Percentiles rank a stretch among this genome's conserved stretches.
Evolutionary conservation across 1,140 invertebrate genomes (phyloP).

Genomic region (Drosophila pandora): DNA sequence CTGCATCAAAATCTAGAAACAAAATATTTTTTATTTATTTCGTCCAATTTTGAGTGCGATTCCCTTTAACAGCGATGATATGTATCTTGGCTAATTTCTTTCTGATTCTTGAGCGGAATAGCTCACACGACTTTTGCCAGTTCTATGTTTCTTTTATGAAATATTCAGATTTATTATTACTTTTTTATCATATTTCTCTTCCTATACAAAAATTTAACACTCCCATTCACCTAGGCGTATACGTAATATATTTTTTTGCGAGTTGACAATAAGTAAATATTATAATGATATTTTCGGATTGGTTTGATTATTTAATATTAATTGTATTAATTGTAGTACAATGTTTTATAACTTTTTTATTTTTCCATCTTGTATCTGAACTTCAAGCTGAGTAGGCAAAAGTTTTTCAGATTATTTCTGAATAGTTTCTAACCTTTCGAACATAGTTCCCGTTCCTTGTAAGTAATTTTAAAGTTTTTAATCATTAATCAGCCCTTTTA

Average conservation of each 20-base stretch:
- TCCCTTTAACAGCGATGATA: no score
- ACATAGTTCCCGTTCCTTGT: neutral
- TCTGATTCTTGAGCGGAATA: no score
- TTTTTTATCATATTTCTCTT: no score
- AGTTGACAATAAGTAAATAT: no score
- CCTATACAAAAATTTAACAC: neutral
- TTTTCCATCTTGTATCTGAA: neutral
- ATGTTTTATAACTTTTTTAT: neutral
- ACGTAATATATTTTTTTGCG: neutral
- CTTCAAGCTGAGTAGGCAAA: neutral
- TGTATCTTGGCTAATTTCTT: no score
- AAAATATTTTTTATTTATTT: no score
- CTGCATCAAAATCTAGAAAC: no score
- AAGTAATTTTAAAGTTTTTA: neutral
- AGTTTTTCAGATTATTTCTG: neutral
- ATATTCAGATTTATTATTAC: no score
- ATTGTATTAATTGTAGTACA: neutral
- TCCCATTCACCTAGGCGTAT: neutral
- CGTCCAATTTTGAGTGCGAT: no score
- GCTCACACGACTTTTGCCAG: no score
- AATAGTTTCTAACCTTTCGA: neutral
- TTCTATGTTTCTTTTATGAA: no score
- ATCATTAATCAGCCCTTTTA: conserved; percentile 1
- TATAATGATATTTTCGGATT: no score
- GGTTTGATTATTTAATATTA: neutral